Percentiles rank a stretch among this genome's conserved stretches.
Conservation (phyloP, 2,113 vertebrate species). For the Phyllopteryx taeniolatus region DNA sequence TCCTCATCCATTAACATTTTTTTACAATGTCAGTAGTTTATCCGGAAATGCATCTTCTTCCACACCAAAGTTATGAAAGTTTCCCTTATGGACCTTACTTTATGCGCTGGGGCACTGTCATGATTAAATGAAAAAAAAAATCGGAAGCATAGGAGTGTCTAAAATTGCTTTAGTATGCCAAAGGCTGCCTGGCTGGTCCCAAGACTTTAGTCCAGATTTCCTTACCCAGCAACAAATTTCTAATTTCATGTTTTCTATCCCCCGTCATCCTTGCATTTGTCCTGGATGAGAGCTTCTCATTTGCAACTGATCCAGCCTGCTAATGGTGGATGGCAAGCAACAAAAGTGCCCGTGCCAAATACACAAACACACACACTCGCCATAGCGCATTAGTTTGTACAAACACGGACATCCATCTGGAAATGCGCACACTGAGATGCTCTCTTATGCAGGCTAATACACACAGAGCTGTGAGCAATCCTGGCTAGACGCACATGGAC, state of each 20-base stretch:
- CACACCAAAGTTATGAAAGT: too few relatives aligned
- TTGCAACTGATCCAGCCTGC: conserved; percentile 91
- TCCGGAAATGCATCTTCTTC: too few relatives aligned
- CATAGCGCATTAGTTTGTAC: conserved; percentile 16
- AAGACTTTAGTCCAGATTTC: conserved; percentile 3
- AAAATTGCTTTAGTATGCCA: neutral
- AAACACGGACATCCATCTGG: conserved; percentile 47
- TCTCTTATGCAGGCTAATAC: neutral
- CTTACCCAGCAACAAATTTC: conserved; percentile 7
- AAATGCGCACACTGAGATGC: conserved; percentile 27
- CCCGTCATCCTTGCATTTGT: conserved; percentile 35
- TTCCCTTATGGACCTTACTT: too few relatives aligned
- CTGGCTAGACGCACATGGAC: conserved; percentile 22
- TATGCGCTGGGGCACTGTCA: too few relatives aligned
- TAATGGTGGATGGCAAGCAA: conserved; percentile 89
- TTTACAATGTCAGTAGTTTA: too few relatives aligned
- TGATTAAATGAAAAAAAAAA: too few relatives aligned
- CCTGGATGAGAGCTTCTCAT: conserved; percentile 76
- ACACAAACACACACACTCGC: conserved; percentile 21
- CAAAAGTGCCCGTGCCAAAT: conserved; percentile 75
- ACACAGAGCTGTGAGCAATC: neutral
- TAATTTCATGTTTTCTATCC: conserved; percentile 17
- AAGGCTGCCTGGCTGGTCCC: neutral
- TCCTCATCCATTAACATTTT: too few relatives aligned
- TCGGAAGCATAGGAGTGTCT: too few relatives aligned